Evolutionary conservation across 2,888 invertebrate genomes (phyloP).

Genomic region (Dynastes hyllus): DNA sequence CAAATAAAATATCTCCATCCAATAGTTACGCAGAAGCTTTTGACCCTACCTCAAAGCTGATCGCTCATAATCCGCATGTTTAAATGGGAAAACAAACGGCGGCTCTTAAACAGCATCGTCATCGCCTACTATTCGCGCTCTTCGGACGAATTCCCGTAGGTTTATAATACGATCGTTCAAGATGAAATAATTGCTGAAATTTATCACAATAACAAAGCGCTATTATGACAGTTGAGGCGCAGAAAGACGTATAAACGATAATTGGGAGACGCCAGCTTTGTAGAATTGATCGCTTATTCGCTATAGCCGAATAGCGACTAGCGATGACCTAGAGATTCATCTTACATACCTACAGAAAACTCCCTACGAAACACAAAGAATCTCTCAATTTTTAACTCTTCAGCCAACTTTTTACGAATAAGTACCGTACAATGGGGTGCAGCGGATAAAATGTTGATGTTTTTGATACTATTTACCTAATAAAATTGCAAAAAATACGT

Average conservation of each 20-base stretch:
- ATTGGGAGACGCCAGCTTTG: slow-evolving; percentile 29
- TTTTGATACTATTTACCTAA: no score
- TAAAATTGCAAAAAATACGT: no score
- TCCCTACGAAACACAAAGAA: no score
- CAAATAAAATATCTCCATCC: neutral
- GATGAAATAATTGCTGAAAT: slow-evolving; percentile 49
- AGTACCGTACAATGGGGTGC: no score
- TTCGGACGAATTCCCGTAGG: slow-evolving; percentile 22
- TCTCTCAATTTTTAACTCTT: no score
- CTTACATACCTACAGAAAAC: no score
- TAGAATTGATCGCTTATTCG: neutral
- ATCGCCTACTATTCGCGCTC: neutral
- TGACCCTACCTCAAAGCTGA: neutral
- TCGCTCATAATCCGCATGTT: slow-evolving; percentile 6
- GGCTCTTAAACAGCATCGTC: slow-evolving; percentile 18
- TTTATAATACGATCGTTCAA: slow-evolving; percentile 23
- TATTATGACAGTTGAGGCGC: slow-evolving; percentile 42
- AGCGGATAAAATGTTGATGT: no score
- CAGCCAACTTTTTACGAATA: no score
- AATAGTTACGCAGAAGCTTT: neutral
- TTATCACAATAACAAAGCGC: slow-evolving; percentile 47
- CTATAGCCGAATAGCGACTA: no score
- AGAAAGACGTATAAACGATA: slow-evolving; percentile 41
- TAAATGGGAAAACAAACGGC: neutral
- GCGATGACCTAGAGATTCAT: neutral